Conservation (phyloP, 2,113 vertebrate genomes). For the Cranoglanis bouderius region DNA sequence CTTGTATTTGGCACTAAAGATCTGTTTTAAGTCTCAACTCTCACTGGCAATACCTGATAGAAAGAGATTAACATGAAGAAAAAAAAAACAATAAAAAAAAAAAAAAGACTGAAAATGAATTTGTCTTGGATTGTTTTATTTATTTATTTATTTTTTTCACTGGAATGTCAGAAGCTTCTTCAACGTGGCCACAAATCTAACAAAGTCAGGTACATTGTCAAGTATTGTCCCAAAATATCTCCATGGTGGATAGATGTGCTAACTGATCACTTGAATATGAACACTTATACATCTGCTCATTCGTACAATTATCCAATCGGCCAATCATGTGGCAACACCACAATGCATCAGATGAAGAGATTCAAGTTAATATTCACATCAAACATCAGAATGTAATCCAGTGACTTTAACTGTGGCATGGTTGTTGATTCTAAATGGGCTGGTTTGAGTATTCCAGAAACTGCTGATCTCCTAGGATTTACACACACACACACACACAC, state of each 20-base stretch:
- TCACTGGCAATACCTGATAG: conserved; percentile 51
- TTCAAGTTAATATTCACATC: neutral
- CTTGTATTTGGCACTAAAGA: conserved; percentile 30
- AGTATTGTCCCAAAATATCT: neutral
- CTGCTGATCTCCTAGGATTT: neutral
- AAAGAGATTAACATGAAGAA: conserved; percentile 51
- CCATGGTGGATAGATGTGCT: neutral
- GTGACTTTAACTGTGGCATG: neutral
- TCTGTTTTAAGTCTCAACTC: conserved; percentile 40
- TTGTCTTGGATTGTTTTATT: conserved; percentile 18
- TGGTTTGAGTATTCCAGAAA: neutral
- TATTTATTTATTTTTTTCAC: conserved; percentile 40
- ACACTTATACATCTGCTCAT: neutral
- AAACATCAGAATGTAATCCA: neutral
- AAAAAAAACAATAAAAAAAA: conserved; percentile 54
- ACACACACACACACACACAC: neutral
- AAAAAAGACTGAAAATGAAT: conserved; percentile 35
- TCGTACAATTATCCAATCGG: neutral
- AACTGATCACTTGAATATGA: neutral
- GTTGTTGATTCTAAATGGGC: neutral
- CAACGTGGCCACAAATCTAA: neutral
- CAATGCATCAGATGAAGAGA: neutral
- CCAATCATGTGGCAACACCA: neutral
- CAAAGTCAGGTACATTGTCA: neutral
- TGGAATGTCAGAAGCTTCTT: conserved; percentile 51